Conservation (phyloP, 2,888 invertebrate genomes). For the Drosophila pegasa region DNA sequence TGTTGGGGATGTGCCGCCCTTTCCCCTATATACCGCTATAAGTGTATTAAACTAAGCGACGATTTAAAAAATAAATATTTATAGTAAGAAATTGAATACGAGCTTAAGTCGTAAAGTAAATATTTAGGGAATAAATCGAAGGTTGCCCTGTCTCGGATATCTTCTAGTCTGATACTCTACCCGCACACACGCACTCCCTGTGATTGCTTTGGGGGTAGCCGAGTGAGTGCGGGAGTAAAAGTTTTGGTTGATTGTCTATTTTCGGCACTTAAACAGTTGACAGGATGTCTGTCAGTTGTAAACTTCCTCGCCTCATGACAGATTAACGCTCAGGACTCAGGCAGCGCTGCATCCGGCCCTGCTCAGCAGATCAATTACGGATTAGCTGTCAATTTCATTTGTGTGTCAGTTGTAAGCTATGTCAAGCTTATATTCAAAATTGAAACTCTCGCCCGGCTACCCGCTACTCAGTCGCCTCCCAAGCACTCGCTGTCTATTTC, state of each 20-base stretch:
- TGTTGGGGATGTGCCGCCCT: background rate
- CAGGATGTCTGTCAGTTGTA: constrained; percentile 58
- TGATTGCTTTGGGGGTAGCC: constrained; percentile 17
- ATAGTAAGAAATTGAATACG: no score
- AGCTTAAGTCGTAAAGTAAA: no score
- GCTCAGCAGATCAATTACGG: constrained; percentile 71
- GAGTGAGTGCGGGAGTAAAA: constrained; percentile 38
- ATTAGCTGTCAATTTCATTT: constrained; percentile 75
- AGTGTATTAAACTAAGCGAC: no score
- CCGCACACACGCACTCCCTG: background rate
- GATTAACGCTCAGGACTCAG: background rate
- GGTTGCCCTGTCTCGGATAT: background rate
- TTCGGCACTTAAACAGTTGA: constrained; percentile 50
- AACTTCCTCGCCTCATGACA: constrained; percentile 7
- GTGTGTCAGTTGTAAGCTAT: constrained; percentile 52
- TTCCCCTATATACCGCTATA: no score
- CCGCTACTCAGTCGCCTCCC: background rate
- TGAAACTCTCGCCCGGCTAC: constrained; percentile 37
- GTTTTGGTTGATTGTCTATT: constrained; percentile 42
- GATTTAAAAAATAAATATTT: background rate
- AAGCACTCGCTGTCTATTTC: constrained; percentile 4
- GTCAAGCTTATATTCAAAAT: constrained; percentile 56
- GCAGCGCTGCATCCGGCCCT: constrained; percentile 1
- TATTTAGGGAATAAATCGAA: background rate
- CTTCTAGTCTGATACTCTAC: background rate